phyloP scores from a whole-genome alignment of 2,888 invertebrate species.

The Spicauda simplicius region DNA sequence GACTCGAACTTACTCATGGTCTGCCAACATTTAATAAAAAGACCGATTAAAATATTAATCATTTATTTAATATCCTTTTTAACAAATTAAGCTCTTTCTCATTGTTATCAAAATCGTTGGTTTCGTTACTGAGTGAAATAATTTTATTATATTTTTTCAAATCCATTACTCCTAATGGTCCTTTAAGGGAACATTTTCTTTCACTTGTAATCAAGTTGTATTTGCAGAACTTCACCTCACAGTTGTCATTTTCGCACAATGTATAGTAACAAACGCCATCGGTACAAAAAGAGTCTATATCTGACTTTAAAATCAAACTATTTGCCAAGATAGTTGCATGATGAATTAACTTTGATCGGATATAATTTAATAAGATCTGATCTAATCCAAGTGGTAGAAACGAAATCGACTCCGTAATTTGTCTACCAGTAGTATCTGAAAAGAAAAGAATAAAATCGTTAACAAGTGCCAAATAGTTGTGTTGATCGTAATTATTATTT shows the following conservation, averaged over 20 bases:
- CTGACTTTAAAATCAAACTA: conserved; percentile 52
- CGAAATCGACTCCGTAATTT: conserved; percentile 11
- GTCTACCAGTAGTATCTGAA: conserved; percentile 14
- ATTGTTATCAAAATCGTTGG: conserved; percentile 47
- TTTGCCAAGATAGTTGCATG: conserved; percentile 59
- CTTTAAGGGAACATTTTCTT: conserved; percentile 51
- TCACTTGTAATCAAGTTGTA: conserved; percentile 57
- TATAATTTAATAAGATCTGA: conserved; percentile 49
- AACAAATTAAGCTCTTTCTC: conserved; percentile 53
- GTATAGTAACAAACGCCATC: conserved; percentile 62
- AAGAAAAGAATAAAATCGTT: not conserved
- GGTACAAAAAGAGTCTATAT: conserved; percentile 57
- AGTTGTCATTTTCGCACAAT: conserved; percentile 51
- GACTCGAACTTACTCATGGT: too few relatives aligned
- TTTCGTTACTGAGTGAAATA: conserved; percentile 31
- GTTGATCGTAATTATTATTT: too few relatives aligned
- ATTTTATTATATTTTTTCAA: conserved; percentile 44
- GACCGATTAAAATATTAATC: not conserved
- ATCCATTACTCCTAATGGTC: conserved; percentile 40
- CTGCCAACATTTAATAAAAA: conserved; percentile 2
- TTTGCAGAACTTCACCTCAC: conserved; percentile 55
- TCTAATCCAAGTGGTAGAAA: conserved; percentile 45
- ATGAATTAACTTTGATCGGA: conserved; percentile 52
- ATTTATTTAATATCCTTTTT: conserved; percentile 49
- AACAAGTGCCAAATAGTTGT: too few relatives aligned